phyloP scores from a whole-genome alignment of 2,888 invertebrate genomes.

The Chymomyza procnemis region DNA sequence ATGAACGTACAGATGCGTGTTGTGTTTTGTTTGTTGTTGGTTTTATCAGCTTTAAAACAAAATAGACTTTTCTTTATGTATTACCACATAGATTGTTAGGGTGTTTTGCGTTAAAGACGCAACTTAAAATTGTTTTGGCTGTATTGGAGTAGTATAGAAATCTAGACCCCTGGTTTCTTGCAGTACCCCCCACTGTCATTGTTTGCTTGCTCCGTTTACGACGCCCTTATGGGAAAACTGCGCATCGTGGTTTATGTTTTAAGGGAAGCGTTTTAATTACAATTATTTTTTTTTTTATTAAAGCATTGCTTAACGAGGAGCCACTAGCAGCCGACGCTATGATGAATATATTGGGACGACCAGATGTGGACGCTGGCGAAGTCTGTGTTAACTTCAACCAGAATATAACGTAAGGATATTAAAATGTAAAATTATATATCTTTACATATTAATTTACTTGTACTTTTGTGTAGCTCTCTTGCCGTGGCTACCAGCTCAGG shows the following conservation, averaged over 20 bases:
- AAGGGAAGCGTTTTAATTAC: not conserved
- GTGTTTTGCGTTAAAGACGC: conserved; percentile 26
- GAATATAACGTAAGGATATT: conserved; percentile 93
- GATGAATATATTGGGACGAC: conserved; percentile 76
- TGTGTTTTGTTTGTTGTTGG: conserved; percentile 64
- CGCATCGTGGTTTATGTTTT: not conserved
- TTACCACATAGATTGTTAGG: conserved; percentile 52
- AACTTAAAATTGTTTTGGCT: conserved; percentile 26
- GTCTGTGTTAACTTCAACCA: conserved; percentile 98
- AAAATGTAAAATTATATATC: not conserved
- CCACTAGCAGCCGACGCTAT: conserved; percentile 37
- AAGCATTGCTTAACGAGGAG: not conserved
- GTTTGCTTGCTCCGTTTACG: not conserved
- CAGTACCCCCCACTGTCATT: not conserved
- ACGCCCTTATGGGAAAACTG: not conserved
- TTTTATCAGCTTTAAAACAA: conserved; percentile 56
- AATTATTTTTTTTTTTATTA: not conserved
- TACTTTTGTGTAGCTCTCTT: conserved; percentile 83
- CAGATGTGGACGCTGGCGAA: conserved; percentile 84
- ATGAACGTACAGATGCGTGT: conserved; percentile 28
- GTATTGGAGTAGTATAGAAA: conserved; percentile 30
- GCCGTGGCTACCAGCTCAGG: conserved; percentile 95
- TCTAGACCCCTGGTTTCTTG: not conserved
- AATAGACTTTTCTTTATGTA: conserved; percentile 45
- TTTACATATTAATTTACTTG: conserved; percentile 5